Evolutionary conservation across 2,113 vertebrate genomes (phyloP).

Genomic region (Gymnocephalus cernua): DNA sequence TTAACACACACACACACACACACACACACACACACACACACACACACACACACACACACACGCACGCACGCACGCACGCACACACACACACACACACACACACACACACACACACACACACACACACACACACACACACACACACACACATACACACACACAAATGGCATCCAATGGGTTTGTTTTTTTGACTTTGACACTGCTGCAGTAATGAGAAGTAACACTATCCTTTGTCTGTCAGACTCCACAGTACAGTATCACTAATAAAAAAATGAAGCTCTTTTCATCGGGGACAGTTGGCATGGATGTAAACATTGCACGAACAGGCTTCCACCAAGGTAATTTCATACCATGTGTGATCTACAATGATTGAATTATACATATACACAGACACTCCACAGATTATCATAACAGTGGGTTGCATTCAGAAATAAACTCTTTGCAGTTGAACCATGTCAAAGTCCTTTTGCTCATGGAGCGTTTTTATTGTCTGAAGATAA

Average conservation of each 20-base stretch:
- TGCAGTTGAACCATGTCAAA: background rate
- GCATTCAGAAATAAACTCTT: background rate
- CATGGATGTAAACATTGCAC: slow-evolving; percentile 70
- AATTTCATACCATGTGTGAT: background rate
- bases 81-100: background rate
- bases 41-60: background rate
- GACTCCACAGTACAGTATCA: slow-evolving; percentile 57
- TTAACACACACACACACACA: background rate
- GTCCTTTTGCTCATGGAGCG: background rate
- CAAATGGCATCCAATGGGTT: background rate
- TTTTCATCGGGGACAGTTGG: slow-evolving; percentile 65
- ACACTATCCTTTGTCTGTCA: slow-evolving; percentile 31
- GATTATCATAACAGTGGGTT: background rate
- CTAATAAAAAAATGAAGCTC: slow-evolving; percentile 71
- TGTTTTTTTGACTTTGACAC: background rate
- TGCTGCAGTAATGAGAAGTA: background rate
- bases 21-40: background rate
- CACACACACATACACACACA: background rate
- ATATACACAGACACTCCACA: background rate
- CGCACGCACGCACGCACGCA: background rate
- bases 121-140: background rate
- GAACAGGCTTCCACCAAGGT: slow-evolving; percentile 66
- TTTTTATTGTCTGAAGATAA: slow-evolving; percentile 26
- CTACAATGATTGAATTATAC: background rate
- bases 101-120: background rate